phyloP scores from a whole-genome alignment of 2,797 vertebrate genomes.

The Bradypus variegatus region DNA sequence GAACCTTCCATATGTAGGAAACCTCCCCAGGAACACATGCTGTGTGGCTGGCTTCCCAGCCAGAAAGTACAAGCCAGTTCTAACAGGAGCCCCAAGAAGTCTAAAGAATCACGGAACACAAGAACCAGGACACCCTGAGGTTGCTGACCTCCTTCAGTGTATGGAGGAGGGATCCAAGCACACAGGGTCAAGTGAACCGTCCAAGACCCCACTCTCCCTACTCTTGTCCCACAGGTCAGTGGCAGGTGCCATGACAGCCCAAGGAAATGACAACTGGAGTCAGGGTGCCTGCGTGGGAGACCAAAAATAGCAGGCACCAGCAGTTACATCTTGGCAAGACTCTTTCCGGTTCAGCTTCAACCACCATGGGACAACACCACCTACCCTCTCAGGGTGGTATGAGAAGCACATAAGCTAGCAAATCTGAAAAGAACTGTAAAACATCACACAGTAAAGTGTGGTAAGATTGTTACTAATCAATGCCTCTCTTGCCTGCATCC shows the following conservation, averaged over 20 bases:
- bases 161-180: background rate
- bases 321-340: background rate
- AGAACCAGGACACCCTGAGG: background rate
- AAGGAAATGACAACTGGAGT: background rate
- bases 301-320: no score
- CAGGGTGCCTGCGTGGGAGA: background rate
- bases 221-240: background rate
- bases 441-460: rapidly evolving
- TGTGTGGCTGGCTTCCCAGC: background rate
- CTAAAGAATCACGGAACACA: background rate
- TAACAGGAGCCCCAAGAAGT: background rate
- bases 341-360: background rate
- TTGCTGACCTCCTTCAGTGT: background rate
- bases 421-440: background rate
- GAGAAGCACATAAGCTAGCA: background rate
- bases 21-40: background rate
- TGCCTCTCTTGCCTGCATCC: background rate
- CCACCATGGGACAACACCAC: background rate
- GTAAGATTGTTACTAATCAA: background rate
- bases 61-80: background rate
- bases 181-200: background rate
- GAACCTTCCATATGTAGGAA: background rate
- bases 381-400: background rate
- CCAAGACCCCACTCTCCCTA: background rate
- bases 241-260: background rate